Percentiles rank a stretch among this genome's conserved stretches.
These are phyloP conservation scores for Ophonus ardosiacus DNA, from an alignment of 2,888 invertebrate species.

Conservation along the genomic window DNA sequence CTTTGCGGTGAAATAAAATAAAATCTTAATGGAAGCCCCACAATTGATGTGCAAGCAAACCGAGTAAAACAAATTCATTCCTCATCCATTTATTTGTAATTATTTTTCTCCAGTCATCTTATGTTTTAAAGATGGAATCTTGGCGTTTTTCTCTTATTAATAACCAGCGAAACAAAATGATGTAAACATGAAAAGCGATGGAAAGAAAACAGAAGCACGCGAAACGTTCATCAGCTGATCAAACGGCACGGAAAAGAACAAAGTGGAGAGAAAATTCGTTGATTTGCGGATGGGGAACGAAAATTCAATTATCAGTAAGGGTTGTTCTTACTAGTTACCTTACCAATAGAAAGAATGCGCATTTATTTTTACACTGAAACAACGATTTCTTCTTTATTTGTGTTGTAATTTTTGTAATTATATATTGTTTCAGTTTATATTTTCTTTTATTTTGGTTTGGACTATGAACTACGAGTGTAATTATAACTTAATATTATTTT, in stretches of 20 bases:
- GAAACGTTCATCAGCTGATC: conserved; percentile 63
- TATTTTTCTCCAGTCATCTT: conserved; percentile 40
- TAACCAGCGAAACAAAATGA: conserved; percentile 53
- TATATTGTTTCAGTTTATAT: conserved; percentile 11
- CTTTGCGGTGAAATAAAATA: background rate
- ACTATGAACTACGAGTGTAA: background rate
- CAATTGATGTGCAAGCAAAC: background rate
- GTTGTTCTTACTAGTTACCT: conserved; percentile 53
- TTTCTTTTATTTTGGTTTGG: background rate
- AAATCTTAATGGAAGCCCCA: background rate
- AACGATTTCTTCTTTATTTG: background rate
- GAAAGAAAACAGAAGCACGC: conserved; percentile 60
- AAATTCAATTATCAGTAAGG: conserved; percentile 61
- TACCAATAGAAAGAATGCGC: conserved; percentile 7
- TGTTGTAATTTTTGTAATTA: conserved; percentile 38
- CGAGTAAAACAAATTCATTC: conserved; percentile 14
- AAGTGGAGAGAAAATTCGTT: conserved; percentile 57
- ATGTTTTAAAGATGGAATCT: conserved; percentile 44
- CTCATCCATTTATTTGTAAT: conserved; percentile 42
- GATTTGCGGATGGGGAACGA: conserved; percentile 55
- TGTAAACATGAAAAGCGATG: conserved; percentile 57
- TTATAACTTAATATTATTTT: background rate
- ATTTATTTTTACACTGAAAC: conserved; percentile 10
- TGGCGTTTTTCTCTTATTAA: conserved; percentile 50
- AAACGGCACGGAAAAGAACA: conserved; percentile 60